phyloP scores from a whole-genome alignment of 2,113 vertebrate species.

The Cnemophilus loriae region DNA sequence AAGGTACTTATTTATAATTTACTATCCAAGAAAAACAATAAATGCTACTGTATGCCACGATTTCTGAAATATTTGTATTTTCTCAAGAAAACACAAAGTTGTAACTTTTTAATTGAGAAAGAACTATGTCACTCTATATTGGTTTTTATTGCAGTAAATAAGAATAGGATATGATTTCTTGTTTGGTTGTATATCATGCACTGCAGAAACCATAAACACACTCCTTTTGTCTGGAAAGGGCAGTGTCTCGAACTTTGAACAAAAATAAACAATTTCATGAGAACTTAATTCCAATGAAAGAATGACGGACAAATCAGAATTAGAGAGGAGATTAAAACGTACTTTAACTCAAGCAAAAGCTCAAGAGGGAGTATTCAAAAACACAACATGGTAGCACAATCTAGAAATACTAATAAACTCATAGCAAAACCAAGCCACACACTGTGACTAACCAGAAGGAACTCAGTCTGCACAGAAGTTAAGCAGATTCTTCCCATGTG shows the following conservation, averaged over 20 bases:
- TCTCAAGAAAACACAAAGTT: neutral
- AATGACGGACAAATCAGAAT: neutral
- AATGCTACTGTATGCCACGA: neutral
- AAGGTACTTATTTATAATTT: neutral
- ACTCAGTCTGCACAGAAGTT: neutral
- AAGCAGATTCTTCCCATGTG: neutral
- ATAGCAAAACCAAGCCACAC: neutral
- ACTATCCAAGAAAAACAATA: neutral
- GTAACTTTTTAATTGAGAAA: neutral
- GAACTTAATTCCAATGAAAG: neutral
- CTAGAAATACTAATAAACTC: neutral
- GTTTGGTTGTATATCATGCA: neutral
- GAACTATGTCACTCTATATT: neutral
- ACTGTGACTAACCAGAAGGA: neutral
- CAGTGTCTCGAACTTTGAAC: neutral
- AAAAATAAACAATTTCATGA: neutral
- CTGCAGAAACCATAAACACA: neutral
- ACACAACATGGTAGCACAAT: neutral
- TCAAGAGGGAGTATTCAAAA: neutral
- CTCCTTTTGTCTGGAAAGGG: neutral
- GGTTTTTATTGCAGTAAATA: neutral
- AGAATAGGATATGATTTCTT: neutral
- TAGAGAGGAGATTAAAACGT: neutral
- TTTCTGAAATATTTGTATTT: neutral
- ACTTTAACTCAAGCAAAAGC: neutral